Base-by-base conservation (phyloP, 23 tunicate species). In the Halocynthia roretzi region DNA sequence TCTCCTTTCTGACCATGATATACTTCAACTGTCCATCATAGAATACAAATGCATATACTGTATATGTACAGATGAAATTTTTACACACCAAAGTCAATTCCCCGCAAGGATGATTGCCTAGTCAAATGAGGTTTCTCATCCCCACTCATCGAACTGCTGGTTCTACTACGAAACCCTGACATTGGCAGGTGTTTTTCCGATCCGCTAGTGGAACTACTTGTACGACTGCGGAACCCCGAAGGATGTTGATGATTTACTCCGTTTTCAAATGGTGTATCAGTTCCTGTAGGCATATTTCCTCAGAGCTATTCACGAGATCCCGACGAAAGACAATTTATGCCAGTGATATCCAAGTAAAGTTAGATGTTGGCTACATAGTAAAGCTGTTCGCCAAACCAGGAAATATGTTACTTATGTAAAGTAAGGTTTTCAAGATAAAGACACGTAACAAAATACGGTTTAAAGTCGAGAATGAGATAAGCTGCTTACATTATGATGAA, bases 51-150 rank as follows among this genome's bases (percentile, higher is more conserved):
- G 2, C 64, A 60, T n/a, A 15, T 15, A 60, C 17, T 60, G n/a
- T 21, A 67, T 18, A 11, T 21, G 20, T 67, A n/a, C 14, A 2
- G 44, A n/a, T 76, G 70, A 12, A 31, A 61, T 5, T 53, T 61
- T 60, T 60, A 78, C 89, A 52, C 71, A 84, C 89, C 89, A 78
- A 69, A 84, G 61, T 84, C 89, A 52, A 53, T 8, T 6, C 83
- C 89, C 23, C 83, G 79, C 19, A 84, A 17, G 8, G 82, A 77
- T 71, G 68, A 81, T 21, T 81, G 57, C 17, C 89, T 57, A 52
- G 73, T 66, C 62, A 82, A 61, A n/a, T 76, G 73, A 9, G 22
- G 70, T 65, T 40, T 20, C 31, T 65, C 31, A 82, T 44, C 69
- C 8, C 57, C 52, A 53, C 86, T 82, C 20, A 58, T 80, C 20